phyloP scores from a whole-genome alignment of 35 echinoderm and acorn worm genomes.

The Holothuria glaberrima region DNA sequence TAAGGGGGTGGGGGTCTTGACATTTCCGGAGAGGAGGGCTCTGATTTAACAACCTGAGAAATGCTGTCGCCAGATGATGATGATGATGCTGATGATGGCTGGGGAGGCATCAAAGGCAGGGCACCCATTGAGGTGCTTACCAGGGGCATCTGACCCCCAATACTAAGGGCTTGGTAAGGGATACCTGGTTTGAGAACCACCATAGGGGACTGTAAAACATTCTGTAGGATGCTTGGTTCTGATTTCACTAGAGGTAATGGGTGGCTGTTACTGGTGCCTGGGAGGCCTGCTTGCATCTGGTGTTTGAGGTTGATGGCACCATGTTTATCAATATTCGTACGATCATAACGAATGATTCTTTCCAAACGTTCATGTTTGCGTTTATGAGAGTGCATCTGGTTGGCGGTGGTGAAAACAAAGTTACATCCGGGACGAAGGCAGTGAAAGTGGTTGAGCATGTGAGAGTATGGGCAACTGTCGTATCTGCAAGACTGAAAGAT shows the following conservation, averaged over 20 bases:
- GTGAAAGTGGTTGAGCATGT: constrained; percentile 99
- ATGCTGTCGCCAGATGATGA: background rate
- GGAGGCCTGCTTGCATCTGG: background rate
- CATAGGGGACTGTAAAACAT: constrained; percentile 55
- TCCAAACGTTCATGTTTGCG: constrained; percentile 95
- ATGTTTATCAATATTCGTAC: constrained; percentile 11
- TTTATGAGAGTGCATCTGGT: constrained; percentile 98
- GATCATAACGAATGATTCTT: constrained; percentile 94
- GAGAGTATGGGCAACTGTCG: constrained; percentile 87
- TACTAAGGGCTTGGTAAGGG: constrained; percentile 13
- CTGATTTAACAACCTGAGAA: constrained; percentile 3
- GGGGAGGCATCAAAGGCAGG: constrained; percentile 18
- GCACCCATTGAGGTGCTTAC: constrained; percentile 13
- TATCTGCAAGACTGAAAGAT: constrained; percentile 80
- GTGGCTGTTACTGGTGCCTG: constrained; percentile 34
- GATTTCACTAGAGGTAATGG: constrained; percentile 49
- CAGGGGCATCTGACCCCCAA: constrained; percentile 33
- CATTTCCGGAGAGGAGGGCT: constrained; percentile 40
- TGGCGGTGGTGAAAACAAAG: constrained; percentile 97
- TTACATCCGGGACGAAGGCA: constrained; percentile 94
- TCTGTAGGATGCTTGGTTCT: constrained; percentile 49
- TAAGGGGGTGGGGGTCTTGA: constrained; percentile 36
- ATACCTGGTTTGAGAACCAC: constrained; percentile 56
- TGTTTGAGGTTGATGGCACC: background rate
- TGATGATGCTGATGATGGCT: background rate